A percentile compares a stretch with the other conserved stretches of the same genome.
Conservation (phyloP, 2,797 vertebrate genomes). For the Hyperoplus lanceolatus region DNA sequence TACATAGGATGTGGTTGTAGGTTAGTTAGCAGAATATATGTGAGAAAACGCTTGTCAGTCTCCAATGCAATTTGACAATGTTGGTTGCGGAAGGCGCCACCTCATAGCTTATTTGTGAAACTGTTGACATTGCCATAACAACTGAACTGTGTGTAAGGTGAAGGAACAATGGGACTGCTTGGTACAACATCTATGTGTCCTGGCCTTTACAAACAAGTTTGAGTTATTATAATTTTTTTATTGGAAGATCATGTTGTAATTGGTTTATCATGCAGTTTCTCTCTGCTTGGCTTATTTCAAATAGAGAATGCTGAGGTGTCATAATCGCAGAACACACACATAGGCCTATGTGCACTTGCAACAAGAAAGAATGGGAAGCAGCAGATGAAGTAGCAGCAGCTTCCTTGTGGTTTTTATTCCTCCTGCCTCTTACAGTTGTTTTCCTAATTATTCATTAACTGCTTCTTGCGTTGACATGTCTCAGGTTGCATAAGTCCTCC, state of each 20-base stretch:
- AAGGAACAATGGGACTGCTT: not conserved
- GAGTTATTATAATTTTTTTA: too few species aligned
- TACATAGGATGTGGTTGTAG: not conserved
- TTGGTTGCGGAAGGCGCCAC: not conserved
- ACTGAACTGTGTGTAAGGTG: not conserved
- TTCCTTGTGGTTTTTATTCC: not conserved
- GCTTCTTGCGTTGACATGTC: slow-evolving; percentile 40
- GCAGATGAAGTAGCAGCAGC: too few species aligned
- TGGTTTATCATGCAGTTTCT: not conserved
- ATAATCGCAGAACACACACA: not conserved
- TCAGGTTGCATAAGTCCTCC: slow-evolving; percentile 36
- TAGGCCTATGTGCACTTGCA: too few species aligned
- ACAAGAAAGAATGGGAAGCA: too few species aligned
- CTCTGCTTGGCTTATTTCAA: not conserved
- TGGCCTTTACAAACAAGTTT: too few species aligned
- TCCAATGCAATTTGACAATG: not conserved
- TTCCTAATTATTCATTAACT: slow-evolving; percentile 34
- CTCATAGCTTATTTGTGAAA: not conserved
- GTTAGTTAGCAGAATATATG: not conserved
- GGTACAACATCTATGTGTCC: not conserved
- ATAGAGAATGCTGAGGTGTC: not conserved
- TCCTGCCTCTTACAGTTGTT: slow-evolving; percentile 16
- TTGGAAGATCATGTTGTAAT: not conserved
- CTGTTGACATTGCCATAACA: not conserved
- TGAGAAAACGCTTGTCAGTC: not conserved